These are phyloP conservation scores for Empidonax traillii DNA, from an alignment of 2,113 vertebrate genomes.

Conservation along the genomic window DNA sequence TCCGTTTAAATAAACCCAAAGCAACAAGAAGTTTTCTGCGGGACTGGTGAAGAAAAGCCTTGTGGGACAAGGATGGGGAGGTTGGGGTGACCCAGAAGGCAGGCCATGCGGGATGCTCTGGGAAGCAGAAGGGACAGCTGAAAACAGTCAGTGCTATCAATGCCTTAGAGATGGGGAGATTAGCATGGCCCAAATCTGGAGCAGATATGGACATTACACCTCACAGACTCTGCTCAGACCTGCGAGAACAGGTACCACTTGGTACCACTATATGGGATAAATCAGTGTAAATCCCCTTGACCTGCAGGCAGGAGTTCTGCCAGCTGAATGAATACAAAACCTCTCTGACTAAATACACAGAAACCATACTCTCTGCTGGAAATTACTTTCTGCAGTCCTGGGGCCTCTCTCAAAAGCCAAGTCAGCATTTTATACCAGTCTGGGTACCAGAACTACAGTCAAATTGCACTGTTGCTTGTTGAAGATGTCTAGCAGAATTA, in stretches of 20 bases:
- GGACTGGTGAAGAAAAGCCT: not conserved
- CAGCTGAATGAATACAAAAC: not conserved
- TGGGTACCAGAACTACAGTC: not conserved
- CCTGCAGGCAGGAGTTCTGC: not conserved
- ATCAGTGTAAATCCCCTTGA: not conserved
- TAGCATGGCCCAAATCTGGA: not conserved
- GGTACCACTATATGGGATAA: fast-evolving
- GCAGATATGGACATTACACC: not conserved
- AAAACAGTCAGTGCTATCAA: not conserved
- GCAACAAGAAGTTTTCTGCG: conserved; percentile 42
- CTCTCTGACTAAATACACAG: not conserved
- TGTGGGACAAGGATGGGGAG: conserved; percentile 8
- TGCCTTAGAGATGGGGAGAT: not conserved
- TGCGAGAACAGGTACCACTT: fast-evolving
- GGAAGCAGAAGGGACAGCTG: not conserved
- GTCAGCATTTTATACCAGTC: not conserved
- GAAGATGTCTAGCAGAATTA: not conserved
- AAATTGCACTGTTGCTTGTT: not conserved
- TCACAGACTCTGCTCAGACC: not conserved
- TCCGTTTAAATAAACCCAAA: conserved; percentile 63
- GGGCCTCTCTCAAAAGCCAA: conserved; percentile 31
- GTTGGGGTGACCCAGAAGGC: not conserved
- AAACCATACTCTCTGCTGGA: not conserved
- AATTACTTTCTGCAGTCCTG: not conserved
- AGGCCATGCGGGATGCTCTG: not conserved